Evolutionary conservation across 1,140 invertebrate genomes (phyloP).

Genomic region (Zaprionus nigranus): DNA sequence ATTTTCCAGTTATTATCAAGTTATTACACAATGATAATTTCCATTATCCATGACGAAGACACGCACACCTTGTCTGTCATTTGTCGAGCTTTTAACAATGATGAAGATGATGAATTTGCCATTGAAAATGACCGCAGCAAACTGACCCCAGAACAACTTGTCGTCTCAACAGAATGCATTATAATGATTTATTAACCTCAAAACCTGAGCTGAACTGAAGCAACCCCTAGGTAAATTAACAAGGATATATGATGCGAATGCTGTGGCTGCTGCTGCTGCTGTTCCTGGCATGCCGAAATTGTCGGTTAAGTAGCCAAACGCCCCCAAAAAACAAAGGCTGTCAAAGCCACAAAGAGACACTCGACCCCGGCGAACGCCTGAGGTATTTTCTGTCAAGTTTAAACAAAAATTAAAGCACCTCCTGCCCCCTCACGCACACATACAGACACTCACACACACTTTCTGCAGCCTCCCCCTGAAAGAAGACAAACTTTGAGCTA

Average conservation of each 20-base stretch:
- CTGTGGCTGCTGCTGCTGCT: slow-evolving; percentile 11
- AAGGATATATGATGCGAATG: slow-evolving; percentile 72
- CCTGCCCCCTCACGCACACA: slow-evolving; percentile 20
- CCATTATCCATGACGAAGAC: not conserved
- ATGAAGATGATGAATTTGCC: slow-evolving; percentile 60
- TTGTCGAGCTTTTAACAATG: slow-evolving; percentile 6
- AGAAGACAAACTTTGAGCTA: slow-evolving; percentile 59
- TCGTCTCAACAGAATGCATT: slow-evolving; percentile 71
- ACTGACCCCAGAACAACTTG: slow-evolving; percentile 58
- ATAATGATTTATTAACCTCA: slow-evolving; percentile 71
- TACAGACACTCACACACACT: not conserved
- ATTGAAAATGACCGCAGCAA: slow-evolving; percentile 63
- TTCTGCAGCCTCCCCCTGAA: slow-evolving; percentile 17
- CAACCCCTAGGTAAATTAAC: slow-evolving; percentile 72
- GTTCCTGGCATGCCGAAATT: slow-evolving; percentile 51
- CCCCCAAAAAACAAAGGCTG: slow-evolving; percentile 65
- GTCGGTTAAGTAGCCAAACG: slow-evolving; percentile 58
- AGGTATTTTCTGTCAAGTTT: slow-evolving; percentile 74
- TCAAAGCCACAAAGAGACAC: slow-evolving; percentile 81
- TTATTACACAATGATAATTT: not conserved
- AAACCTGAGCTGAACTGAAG: slow-evolving; percentile 29
- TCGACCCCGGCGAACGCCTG: slow-evolving; percentile 65
- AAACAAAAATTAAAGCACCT: slow-evolving; percentile 75
- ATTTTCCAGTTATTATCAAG: slow-evolving; percentile 1
- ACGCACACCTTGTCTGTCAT: slow-evolving; percentile 11